Evolutionary conservation across 2,113 vertebrate species (phyloP).

Genomic region (Oncorhynchus gorbuscha): DNA sequence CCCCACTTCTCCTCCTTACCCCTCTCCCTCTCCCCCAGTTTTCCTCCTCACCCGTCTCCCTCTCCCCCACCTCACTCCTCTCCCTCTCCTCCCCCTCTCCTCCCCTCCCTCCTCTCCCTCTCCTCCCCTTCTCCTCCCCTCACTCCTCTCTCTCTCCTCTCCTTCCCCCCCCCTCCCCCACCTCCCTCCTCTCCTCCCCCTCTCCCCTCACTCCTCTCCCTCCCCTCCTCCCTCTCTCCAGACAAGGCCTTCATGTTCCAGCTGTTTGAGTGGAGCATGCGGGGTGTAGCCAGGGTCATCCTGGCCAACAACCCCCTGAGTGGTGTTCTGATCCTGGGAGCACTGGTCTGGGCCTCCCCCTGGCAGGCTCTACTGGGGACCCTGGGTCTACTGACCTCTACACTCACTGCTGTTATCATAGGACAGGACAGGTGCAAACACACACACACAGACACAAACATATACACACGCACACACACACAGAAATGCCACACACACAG

Average conservation of each 20-base stretch:
- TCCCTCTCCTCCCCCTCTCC: too few relatives aligned
- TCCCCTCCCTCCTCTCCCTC: too few relatives aligned
- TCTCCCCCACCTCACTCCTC: too few relatives aligned
- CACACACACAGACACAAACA: slow-evolving; percentile 12
- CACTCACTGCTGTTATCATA: slow-evolving; percentile 66
- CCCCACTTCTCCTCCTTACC: not conserved
- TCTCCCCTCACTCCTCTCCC: not conserved
- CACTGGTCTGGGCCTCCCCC: slow-evolving; percentile 67
- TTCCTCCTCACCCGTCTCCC: accelerated
- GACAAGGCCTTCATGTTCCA: slow-evolving; percentile 65
- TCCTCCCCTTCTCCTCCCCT: not conserved
- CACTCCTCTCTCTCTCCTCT: not conserved
- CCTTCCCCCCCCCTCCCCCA: not conserved
- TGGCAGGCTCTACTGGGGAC: slow-evolving; percentile 72
- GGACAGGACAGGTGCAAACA: slow-evolving; percentile 65
- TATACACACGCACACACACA: not conserved
- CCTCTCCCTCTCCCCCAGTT: accelerated
- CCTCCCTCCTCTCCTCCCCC: too few relatives aligned
- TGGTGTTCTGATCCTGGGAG: slow-evolving; percentile 67
- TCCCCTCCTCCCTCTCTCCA: slow-evolving; percentile 37
- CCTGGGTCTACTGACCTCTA: slow-evolving; percentile 68
- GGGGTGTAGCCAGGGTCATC: slow-evolving; percentile 70
- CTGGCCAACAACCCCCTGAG: slow-evolving; percentile 75
- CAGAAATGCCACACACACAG: too few relatives aligned
- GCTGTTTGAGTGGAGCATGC: slow-evolving; percentile 67